Conservation (phyloP, 1,140 invertebrate genomes). For the Cherax destructor region DNA sequence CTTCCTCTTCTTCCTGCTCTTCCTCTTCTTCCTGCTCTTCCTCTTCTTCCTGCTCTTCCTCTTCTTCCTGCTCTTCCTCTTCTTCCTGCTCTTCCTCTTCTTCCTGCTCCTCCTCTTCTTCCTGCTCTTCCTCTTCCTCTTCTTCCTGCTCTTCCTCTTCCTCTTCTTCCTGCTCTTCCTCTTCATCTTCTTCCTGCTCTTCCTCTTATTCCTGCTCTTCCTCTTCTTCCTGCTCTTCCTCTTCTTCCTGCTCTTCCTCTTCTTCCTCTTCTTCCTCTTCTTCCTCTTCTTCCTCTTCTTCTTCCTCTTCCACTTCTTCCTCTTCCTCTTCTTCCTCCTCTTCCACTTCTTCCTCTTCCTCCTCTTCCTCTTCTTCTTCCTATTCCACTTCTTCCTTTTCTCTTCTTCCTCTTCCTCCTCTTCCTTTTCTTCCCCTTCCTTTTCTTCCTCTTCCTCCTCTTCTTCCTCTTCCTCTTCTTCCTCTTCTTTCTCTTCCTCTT, state of each 20-base stretch:
- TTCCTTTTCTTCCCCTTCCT: neutral
- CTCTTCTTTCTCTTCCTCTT: neutral
- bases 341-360: neutral
- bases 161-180: neutral
- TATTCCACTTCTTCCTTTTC: neutral
- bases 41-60: neutral
- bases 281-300: too few species aligned
- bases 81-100: too few species aligned
- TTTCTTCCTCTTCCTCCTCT: neutral
- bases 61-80: too few species aligned
- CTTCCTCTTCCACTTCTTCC: neutral
- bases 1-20: neutral
- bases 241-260: too few species aligned
- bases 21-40: neutral
- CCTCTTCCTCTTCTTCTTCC: neutral
- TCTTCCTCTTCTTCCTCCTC: too few species aligned
- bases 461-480: neutral
- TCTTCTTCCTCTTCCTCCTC: neutral
- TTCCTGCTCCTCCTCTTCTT: too few species aligned
- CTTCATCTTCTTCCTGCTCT: neutral
- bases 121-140: too few species aligned
- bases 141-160: too few species aligned
- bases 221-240: neutral
- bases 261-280: too few species aligned
- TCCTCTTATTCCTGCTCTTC: neutral